These are phyloP conservation scores for Eolophus roseicapilla DNA, from an alignment of 2,113 vertebrate species.

Conservation along the genomic window DNA sequence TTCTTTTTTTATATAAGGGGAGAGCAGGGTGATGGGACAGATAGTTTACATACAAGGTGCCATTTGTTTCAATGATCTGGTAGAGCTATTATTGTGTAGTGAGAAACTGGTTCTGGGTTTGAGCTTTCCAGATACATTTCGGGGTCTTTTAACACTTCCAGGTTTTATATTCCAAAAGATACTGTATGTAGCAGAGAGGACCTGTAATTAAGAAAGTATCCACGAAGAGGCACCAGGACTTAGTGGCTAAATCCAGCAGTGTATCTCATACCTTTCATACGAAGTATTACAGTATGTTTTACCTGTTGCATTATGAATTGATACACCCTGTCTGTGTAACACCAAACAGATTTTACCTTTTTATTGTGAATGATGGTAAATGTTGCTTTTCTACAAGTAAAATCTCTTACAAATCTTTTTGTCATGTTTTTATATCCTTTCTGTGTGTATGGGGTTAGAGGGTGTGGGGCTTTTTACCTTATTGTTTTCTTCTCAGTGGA, in stretches of 20 bases:
- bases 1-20: neutral
- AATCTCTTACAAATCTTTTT: neutral
- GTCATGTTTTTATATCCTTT: neutral
- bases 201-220: neutral
- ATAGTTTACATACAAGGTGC: neutral
- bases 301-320: neutral
- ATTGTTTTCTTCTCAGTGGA: neutral
- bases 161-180: neutral
- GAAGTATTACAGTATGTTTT: neutral
- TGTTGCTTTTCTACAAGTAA: conserved; percentile 23
- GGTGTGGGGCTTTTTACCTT: neutral
- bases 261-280: neutral
- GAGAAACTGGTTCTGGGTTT: neutral
- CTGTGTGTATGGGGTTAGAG: neutral
- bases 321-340: neutral
- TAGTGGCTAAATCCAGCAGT: neutral
- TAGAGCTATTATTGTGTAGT: neutral
- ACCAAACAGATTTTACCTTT: neutral
- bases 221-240: neutral
- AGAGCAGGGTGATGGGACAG: neutral
- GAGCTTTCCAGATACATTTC: neutral
- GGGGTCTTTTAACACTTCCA: neutral
- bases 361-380: neutral
- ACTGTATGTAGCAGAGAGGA: neutral
- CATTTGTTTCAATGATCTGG: neutral